Base-by-base conservation (phyloP, 2,797 vertebrate species). In the Darevskia mixta region DNA sequence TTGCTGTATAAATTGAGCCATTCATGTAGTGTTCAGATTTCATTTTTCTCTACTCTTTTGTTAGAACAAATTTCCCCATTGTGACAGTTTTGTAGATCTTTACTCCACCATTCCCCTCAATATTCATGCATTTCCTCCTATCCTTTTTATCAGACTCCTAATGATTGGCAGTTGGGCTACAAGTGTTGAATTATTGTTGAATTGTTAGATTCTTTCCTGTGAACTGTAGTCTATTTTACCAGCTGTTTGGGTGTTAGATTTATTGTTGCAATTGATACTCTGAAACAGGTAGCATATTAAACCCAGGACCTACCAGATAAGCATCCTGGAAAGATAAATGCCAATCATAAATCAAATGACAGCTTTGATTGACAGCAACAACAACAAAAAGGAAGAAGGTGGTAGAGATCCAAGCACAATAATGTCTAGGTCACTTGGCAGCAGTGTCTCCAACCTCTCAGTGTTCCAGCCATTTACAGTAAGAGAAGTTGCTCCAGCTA, bases 1-100 rank as follows among this genome's bases (percentile, higher is more conserved):
- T 75, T 89, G 85, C 85, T 85, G 89, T 87, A 87, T 82, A 76
- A 91, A 90, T 17, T 0, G 73, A 85, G 79, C 82, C 6, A 55
- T 80, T 49, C 18, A 5, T 29, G 4, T 76, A 18, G 88, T 85
- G 3, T 49, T 82, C 83, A 76, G 85, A 23, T 5, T 90, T 45
- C 79, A 80, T 1, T 85, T 82, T 43, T 72, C 10, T 89, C 82
- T 89, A 43, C 6, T 7, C 58, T 25, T 3, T 23, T 75, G 3
- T 73, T 81, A 81, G 23, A 72, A 73, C 27, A 43, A 61, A 32
- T 86, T 88, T 32, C 43, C 25, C 27, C 35, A 0, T 76, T 55
- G 43, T 67, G 0, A 85, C 49, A 79, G 67, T 91, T 87, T 49
- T 80, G 8, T 66, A 32, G 41, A 69, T 80, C 10, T 7, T 83